Percentiles rank a stretch among this genome's conserved stretches.
Evolutionary conservation across 2,797 vertebrate species (phyloP).

Genomic region (Anableps anableps): DNA sequence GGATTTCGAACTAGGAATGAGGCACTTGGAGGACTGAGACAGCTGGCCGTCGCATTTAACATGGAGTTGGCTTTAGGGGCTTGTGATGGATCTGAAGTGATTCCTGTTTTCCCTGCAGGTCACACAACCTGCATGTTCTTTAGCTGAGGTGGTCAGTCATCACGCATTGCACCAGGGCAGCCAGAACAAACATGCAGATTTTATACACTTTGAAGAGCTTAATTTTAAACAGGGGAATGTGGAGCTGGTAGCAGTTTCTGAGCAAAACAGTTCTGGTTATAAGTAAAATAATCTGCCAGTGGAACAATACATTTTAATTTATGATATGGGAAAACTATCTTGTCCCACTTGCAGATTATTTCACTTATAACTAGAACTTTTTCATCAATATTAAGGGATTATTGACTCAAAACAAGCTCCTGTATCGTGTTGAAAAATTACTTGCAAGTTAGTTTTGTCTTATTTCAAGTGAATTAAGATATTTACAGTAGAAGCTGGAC

Average conservation of each 20-base stretch:
- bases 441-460: too few species aligned
- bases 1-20: slow-evolving; percentile 60
- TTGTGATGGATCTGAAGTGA: slow-evolving; percentile 76
- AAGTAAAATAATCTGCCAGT: too few species aligned
- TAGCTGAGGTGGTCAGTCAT: slow-evolving; percentile 29
- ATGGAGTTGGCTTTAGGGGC: slow-evolving; percentile 83
- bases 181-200: slow-evolving; percentile 53
- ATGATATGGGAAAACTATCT: too few species aligned
- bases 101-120: slow-evolving; percentile 62
- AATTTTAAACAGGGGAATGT: slow-evolving; percentile 45
- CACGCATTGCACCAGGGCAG: slow-evolving; percentile 35
- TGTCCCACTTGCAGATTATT: too few species aligned
- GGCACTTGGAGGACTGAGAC: slow-evolving; percentile 63
- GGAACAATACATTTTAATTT: too few species aligned
- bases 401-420: too few species aligned
- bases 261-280: too few species aligned
- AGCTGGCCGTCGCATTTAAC: slow-evolving; percentile 68
- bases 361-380: too few species aligned
- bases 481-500: too few species aligned
- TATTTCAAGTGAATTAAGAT: too few species aligned
- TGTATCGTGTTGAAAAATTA: too few species aligned
- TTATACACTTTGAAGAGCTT: slow-evolving; percentile 48
- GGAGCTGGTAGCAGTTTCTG: neutral
- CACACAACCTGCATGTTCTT: slow-evolving; percentile 65
- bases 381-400: too few species aligned